Conservation (phyloP, 2,113 vertebrate genomes). For the Rallus limicola region DNA sequence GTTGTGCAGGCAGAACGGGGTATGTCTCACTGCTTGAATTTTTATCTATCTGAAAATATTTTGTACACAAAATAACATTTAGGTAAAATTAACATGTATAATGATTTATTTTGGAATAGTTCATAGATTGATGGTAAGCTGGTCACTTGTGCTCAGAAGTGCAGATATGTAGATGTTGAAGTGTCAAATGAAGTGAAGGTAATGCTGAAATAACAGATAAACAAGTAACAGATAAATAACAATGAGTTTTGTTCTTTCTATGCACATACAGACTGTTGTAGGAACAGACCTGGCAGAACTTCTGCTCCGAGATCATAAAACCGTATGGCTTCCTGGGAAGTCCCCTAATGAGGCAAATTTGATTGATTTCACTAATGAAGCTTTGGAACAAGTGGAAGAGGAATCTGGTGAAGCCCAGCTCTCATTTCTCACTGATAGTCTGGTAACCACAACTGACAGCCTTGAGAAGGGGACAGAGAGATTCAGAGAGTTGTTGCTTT, state of each 20-base stretch:
- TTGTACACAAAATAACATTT: background rate
- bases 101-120: background rate
- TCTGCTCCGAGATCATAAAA: slow-evolving; percentile 90
- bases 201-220: background rate
- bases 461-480: slow-evolving; percentile 90
- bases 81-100: background rate
- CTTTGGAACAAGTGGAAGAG: slow-evolving; percentile 85
- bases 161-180: background rate
- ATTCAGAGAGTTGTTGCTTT: slow-evolving; percentile 94
- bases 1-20: slow-evolving; percentile 96
- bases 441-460: slow-evolving; percentile 74
- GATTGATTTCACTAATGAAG: slow-evolving; percentile 95
- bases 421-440: slow-evolving; percentile 88
- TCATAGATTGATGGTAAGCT: background rate
- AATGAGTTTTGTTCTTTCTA: background rate
- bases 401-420: slow-evolving; percentile 89
- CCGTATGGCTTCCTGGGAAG: slow-evolving; percentile 95
- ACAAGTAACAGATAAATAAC: too few species aligned
- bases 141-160: background rate
- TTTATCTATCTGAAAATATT: background rate
- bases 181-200: background rate
- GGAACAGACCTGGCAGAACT: slow-evolving; percentile 96
- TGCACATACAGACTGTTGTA: slow-evolving; percentile 85
- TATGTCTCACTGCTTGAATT: slow-evolving; percentile 54
- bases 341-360: slow-evolving; percentile 95